Evolutionary conservation across 2,113 vertebrate genomes (phyloP).

Genomic region (Chaetops frenatus): DNA sequence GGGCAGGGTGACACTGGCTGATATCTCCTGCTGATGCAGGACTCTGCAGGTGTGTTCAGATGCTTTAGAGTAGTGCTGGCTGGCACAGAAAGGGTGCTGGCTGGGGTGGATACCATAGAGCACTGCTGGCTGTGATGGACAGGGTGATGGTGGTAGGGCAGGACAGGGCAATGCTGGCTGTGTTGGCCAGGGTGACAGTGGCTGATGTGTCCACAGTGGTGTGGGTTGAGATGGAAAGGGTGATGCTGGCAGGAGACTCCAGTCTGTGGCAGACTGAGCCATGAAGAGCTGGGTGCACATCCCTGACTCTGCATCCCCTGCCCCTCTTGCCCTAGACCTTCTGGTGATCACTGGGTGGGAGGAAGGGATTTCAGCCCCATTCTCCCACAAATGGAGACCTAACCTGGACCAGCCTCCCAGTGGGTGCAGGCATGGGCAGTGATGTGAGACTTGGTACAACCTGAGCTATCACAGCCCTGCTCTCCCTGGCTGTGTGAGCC

Average conservation of each 20-base stretch:
- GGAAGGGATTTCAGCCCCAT: neutral
- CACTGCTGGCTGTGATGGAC: neutral
- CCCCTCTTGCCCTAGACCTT: neutral
- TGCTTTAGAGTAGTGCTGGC: neutral
- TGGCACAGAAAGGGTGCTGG: neutral
- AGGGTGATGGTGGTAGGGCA: neutral
- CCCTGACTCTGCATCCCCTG: neutral
- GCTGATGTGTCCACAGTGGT: neutral
- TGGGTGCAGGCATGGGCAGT: too few relatives aligned
- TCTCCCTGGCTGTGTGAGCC: neutral
- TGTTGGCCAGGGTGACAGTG: neutral
- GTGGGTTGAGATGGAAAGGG: neutral
- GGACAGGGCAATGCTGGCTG: neutral
- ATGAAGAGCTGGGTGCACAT: neutral
- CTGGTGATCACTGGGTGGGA: neutral
- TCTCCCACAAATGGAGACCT: neutral
- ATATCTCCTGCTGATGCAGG: neutral
- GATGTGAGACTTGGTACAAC: accelerated
- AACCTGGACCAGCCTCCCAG: neutral
- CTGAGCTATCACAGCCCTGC: neutral
- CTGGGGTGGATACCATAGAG: neutral
- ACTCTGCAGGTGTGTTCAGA: neutral
- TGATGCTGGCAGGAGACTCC: neutral
- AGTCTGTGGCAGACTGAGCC: neutral
- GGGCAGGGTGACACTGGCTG: neutral